Percentiles rank a stretch among this genome's conserved stretches.
These are phyloP conservation scores for Doryteuthis pealeii DNA, from an alignment of 1,140 invertebrate species.

Conservation along the genomic window DNA sequence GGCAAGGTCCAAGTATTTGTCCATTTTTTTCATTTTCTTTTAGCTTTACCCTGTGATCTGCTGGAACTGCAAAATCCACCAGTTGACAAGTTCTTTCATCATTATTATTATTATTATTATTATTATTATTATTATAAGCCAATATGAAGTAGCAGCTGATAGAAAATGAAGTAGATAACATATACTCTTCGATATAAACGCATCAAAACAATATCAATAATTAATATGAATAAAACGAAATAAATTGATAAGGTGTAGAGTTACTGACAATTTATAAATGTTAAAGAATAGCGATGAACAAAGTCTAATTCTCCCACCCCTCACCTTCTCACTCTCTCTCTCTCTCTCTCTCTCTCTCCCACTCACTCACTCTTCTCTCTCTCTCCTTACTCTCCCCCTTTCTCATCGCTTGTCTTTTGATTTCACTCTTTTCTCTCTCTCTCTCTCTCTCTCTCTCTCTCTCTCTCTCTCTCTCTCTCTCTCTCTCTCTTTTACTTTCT, in stretches of 20 bases:
- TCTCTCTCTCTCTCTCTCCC: not conserved
- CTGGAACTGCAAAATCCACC: too few species aligned
- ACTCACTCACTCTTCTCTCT: slow-evolving; percentile 11
- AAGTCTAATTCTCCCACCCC: not conserved
- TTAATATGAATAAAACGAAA: not conserved
- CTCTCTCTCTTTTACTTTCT: slow-evolving; percentile 53
- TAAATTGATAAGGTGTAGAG: not conserved
- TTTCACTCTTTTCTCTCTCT: slow-evolving; percentile 46
- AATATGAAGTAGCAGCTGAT: not conserved
- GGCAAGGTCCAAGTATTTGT: too few species aligned
- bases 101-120: not conserved
- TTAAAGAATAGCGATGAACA: not conserved
- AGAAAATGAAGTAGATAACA: too few species aligned
- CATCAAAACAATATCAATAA: too few species aligned
- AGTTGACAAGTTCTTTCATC: too few species aligned
- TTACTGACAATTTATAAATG: not conserved
- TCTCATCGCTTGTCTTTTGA: slow-evolving; percentile 38
- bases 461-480: slow-evolving; percentile 94
- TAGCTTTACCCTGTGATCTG: too few species aligned
- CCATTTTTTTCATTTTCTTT: too few species aligned
- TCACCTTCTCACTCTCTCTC: not conserved
- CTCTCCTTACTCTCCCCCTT: not conserved
- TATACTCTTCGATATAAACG: too few species aligned
- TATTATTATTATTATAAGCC: not conserved
- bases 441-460: slow-evolving; percentile 88